phyloP scores from a whole-genome alignment of 2,888 invertebrate genomes.

The Barypeithes pellucidus region DNA sequence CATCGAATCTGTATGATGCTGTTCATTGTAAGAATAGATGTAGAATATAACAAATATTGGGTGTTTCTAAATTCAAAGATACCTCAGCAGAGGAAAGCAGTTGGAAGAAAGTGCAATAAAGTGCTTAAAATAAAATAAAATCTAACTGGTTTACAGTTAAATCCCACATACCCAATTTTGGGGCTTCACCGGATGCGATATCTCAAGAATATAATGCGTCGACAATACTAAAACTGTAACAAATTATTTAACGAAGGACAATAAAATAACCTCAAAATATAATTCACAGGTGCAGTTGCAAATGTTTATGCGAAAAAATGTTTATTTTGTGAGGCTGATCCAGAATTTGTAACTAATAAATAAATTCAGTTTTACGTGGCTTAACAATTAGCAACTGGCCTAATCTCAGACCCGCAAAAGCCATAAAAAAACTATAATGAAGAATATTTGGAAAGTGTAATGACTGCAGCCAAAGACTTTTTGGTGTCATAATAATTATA shows the following conservation, averaged over 20 bases:
- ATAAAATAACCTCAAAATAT: constrained; percentile 32
- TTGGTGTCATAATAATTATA: constrained; percentile 19
- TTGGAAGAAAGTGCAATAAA: constrained; percentile 9
- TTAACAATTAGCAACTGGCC: too few relatives aligned
- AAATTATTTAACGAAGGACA: constrained; percentile 27
- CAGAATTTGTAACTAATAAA: constrained; percentile 29
- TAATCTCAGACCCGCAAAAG: too few relatives aligned
- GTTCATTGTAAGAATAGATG: constrained; percentile 8
- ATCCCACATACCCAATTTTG: constrained; percentile 27
- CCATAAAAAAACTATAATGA: constrained; percentile 3
- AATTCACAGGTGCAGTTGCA: constrained; percentile 34
- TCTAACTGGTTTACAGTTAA: constrained; percentile 24
- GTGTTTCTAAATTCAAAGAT: constrained; percentile 8
- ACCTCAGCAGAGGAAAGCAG: constrained; percentile 21
- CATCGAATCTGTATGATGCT: constrained; percentile 40
- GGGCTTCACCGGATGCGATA: constrained; percentile 34
- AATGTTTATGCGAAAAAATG: constrained; percentile 29
- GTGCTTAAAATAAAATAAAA: constrained; percentile 7
- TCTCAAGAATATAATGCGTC: constrained; percentile 30
- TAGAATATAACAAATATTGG: constrained; percentile 23
- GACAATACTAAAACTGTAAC: constrained; percentile 8
- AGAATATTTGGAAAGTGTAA: constrained; percentile 9
- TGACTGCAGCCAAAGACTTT: neutral
- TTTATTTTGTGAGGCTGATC: constrained; percentile 32
- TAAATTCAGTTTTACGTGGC: neutral